phyloP scores from a whole-genome alignment of 2,113 vertebrate species.

The Rhineura floridana region DNA sequence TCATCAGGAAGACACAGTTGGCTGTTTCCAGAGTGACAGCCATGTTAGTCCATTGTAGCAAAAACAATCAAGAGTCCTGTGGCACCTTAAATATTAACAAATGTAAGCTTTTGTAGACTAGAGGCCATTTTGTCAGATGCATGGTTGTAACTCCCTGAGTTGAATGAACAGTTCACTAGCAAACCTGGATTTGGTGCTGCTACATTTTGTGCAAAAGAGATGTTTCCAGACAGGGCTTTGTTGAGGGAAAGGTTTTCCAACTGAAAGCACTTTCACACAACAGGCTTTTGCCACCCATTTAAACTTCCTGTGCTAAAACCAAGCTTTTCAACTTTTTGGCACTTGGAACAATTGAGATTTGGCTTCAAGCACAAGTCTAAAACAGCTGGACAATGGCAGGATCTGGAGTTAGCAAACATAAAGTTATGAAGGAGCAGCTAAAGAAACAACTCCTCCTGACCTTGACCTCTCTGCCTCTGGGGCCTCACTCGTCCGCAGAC shows the following conservation, averaged over 20 bases:
- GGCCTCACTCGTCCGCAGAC: conserved; percentile 6
- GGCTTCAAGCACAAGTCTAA: conserved; percentile 11
- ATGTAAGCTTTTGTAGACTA: no score
- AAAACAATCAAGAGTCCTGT: no score
- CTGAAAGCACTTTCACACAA: neutral
- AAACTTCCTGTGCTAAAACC: conserved; percentile 43
- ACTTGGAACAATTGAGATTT: conserved; percentile 28
- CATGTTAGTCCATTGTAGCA: no score
- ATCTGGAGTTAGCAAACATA: conserved; percentile 8
- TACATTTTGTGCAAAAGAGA: neutral
- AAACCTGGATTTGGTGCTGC: neutral
- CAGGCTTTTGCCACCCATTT: conserved; percentile 12
- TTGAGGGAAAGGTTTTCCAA: neutral
- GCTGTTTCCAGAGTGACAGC: no score
- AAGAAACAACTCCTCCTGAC: conserved; percentile 9
- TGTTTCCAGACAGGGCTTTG: neutral
- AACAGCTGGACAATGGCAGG: neutral
- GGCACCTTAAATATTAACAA: no score
- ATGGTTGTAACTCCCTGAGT: neutral
- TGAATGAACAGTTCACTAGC: neutral
- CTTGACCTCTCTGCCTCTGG: conserved; percentile 40
- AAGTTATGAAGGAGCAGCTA: neutral
- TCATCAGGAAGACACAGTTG: neutral
- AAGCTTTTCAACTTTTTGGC: conserved; percentile 20
- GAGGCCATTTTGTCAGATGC: no score